Conservation (phyloP, 2,113 vertebrate species). For the Pomatorhinus ruficollis region DNA sequence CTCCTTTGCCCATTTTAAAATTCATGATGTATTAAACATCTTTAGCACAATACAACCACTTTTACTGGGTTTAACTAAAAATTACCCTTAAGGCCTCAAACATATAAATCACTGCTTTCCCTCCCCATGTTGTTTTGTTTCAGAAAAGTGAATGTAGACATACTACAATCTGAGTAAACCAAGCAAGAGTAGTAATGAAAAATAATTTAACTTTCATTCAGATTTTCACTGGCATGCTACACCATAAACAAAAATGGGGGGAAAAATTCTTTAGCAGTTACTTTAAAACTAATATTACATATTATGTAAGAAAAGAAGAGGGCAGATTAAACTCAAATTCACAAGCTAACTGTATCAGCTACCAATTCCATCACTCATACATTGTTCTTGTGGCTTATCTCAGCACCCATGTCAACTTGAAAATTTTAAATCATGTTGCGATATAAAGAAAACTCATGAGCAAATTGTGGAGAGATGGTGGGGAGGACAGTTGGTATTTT, state of each 20-base stretch:
- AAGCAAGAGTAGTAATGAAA: background rate
- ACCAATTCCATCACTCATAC: background rate
- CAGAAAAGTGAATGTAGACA: background rate
- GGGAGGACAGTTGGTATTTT: background rate
- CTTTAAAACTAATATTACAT: background rate
- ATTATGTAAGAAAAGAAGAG: background rate
- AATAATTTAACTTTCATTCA: background rate
- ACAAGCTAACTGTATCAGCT: background rate
- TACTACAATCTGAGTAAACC: background rate
- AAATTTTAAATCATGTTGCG: background rate
- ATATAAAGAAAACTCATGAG: background rate
- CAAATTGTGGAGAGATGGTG: background rate
- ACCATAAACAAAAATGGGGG: background rate
- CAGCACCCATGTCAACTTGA: fast-evolving
- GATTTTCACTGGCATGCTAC: background rate
- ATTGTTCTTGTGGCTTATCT: background rate
- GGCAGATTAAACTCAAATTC: background rate
- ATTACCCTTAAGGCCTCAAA: background rate
- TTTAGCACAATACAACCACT: background rate
- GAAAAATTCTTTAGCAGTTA: background rate
- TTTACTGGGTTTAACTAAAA: background rate
- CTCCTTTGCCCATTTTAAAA: background rate
- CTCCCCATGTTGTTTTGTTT: background rate
- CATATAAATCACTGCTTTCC: background rate
- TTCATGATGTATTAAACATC: background rate